Evolutionary conservation across 2,888 invertebrate genomes (phyloP).

Genomic region (Plagodis dolabraria): DNA sequence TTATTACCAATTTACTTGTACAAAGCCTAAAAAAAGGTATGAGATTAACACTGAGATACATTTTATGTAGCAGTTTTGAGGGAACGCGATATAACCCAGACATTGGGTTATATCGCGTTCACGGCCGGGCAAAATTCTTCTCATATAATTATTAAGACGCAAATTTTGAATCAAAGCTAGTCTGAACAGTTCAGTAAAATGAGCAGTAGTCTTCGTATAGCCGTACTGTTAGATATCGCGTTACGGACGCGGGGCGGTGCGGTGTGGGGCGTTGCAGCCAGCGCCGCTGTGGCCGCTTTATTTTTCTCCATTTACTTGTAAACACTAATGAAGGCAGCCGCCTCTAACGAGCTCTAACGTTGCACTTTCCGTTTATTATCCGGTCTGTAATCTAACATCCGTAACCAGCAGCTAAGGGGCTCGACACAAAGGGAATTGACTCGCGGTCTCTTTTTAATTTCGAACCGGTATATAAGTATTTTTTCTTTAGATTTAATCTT

Average conservation of each 20-base stretch:
- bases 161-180: conserved; percentile 19
- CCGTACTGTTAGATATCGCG: conserved; percentile 33
- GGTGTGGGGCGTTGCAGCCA: conserved; percentile 38
- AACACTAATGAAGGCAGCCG: conserved; percentile 72
- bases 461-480: neutral
- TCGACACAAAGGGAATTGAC: neutral
- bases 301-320: conserved; percentile 66
- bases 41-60: too few species aligned
- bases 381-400: conserved; percentile 63
- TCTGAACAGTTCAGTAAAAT: conserved; percentile 11
- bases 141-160: conserved; percentile 1
- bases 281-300: conserved; percentile 45
- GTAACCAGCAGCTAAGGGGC: conserved; percentile 14
- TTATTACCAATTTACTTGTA: too few species aligned
- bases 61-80: too few species aligned
- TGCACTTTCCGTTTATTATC: conserved; percentile 69
- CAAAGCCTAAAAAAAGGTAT: too few species aligned
- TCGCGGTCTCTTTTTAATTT: neutral
- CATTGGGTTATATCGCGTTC: too few species aligned
- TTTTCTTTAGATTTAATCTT: neutral
- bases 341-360: conserved; percentile 71
- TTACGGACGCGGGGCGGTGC: conserved; percentile 16
- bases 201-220: conserved; percentile 8
- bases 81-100: too few species aligned
- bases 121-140: too few species aligned